Evolutionary conservation across 2,888 invertebrate species (phyloP).

Genomic region (Phoronis australis): DNA sequence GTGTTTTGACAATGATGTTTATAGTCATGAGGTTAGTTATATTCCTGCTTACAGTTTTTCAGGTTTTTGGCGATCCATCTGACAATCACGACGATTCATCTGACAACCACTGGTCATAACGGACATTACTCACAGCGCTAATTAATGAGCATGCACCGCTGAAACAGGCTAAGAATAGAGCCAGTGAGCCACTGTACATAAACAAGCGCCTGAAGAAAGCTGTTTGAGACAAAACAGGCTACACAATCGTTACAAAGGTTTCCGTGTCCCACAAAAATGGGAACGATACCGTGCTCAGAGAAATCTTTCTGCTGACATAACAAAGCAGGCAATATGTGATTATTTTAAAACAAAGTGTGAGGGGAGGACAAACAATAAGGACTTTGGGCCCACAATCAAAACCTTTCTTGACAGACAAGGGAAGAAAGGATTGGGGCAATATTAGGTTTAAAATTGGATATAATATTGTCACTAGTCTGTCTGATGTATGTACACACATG

Average conservation of each 20-base stretch:
- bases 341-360: no score
- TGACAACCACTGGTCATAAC: background rate
- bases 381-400: constrained; percentile 1
- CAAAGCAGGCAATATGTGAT: no score
- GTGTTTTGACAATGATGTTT: background rate
- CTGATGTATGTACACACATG: background rate
- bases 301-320: background rate
- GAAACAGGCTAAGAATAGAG: background rate
- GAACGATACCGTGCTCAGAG: background rate
- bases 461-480: background rate
- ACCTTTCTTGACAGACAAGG: background rate
- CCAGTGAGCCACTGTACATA: background rate
- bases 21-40: background rate
- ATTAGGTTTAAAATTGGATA: background rate
- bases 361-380: background rate
- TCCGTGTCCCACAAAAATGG: background rate
- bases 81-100: no score
- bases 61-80: background rate
- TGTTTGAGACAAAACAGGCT: background rate
- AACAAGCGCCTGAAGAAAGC: background rate
- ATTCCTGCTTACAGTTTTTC: background rate
- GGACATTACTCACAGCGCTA: background rate
- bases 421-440: background rate
- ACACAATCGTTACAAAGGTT: background rate
- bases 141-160: background rate